Evolutionary conservation across 2,797 vertebrate genomes (phyloP), one percentile per base, ranked within the genome.

Genomic region (Girardinus metallicus): DNA sequence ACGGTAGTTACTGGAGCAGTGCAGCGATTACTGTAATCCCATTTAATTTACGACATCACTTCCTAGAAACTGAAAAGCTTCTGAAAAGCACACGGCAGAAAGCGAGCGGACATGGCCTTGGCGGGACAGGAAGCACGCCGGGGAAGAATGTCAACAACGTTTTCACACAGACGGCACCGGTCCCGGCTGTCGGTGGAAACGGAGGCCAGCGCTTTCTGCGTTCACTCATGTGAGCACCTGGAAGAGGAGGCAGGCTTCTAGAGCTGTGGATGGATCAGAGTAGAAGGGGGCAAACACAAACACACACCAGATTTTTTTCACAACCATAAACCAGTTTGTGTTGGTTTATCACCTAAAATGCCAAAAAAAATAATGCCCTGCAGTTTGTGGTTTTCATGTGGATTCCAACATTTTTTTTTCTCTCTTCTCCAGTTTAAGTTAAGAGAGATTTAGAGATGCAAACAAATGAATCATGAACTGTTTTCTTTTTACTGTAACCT

Each of bases 391-490:
- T 29, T 60, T 36, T 64, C 16, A 64, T 21, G 15, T 34, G 5
- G 31, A 31, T 31, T 60, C 4, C 4, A 60, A 5, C n/a, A 34
- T 62, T 49, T 36, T 73, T 4, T 49, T 36, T 70, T n/a, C n/a
- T n/a, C n/a, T n/a, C n/a, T 29, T 78, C 23, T 23, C 55, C 73
- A 34, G 16, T 31, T 31, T 57, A 55, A 81, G 81, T 82, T 79
- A 71, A 71, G 68, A 26, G 71, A 79, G 47, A 13, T 80, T 74
- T 43, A 43, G 43, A 78, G 26, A 85, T 70, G 5, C 39, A 79
- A 88, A 87, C 41, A 74, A 85, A 84, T 80, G 81, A 86, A 80
- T 85, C 88, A 4, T 2, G 85, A 83, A 83, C 12, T 16, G 4
- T 75, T 70, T 13, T 4, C 1, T 74, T 41, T 74, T 31, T 77